Percentiles rank a stretch among this genome's conserved stretches.
Evolutionary conservation across 2,888 invertebrate species (phyloP).

Genomic region (Colostygia pectinataria): DNA sequence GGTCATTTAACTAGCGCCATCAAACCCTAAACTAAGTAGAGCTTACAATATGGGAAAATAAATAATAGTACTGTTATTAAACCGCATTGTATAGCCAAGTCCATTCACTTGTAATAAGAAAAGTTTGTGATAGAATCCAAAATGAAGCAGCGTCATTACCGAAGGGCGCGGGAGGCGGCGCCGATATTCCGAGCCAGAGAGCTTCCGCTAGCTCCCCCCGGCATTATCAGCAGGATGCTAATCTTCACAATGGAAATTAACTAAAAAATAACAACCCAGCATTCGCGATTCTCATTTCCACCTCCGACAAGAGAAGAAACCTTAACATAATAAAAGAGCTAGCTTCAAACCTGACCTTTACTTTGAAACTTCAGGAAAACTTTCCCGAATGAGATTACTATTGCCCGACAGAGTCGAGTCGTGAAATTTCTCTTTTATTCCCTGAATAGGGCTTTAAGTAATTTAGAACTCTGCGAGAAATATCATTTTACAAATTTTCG

Average conservation of each 20-base stretch:
- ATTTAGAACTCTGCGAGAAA: constrained; percentile 37
- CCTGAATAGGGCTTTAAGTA: constrained; percentile 37
- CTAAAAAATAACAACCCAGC: constrained; percentile 43
- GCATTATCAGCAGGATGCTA: constrained; percentile 59
- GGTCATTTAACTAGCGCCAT: no score
- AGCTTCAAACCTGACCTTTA: constrained; percentile 39
- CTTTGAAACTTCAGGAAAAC: constrained; percentile 40
- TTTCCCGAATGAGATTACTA: constrained; percentile 37
- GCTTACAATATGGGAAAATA: no score
- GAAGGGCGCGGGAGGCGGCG: constrained; percentile 41
- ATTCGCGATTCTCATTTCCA: constrained; percentile 42
- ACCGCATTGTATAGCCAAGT: constrained; percentile 26
- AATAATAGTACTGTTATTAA: constrained; percentile 25
- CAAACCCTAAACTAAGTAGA: no score
- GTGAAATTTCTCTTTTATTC: constrained; percentile 33
- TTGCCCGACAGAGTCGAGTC: constrained; percentile 26
- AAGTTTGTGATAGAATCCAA: constrained; percentile 47
- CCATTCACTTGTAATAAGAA: constrained; percentile 42
- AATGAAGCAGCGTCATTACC: constrained; percentile 46
- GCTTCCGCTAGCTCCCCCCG: constrained; percentile 54
- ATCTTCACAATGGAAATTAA: constrained; percentile 63
- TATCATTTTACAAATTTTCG: constrained; percentile 36
- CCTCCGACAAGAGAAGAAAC: constrained; percentile 42
- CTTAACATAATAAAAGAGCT: constrained; percentile 42
- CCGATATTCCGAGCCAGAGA: constrained; percentile 45